Conservation (phyloP, 1,140 invertebrate species). For the Pachypsylla venusta region DNA sequence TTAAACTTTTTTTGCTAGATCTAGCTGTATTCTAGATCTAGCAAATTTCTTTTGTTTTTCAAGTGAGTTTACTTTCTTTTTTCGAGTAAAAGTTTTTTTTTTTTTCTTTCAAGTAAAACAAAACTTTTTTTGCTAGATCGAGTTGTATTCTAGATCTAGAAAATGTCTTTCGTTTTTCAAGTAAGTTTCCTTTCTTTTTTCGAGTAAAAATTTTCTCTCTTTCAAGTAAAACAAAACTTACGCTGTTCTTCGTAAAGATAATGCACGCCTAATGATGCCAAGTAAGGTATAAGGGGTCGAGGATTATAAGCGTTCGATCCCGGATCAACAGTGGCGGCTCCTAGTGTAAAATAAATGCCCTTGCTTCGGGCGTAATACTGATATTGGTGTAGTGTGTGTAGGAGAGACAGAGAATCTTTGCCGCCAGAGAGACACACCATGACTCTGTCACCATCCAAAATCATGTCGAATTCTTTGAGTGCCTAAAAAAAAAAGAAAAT, state of each 20-base stretch:
- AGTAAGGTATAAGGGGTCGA: conserved; percentile 47
- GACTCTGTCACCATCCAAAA: conserved; percentile 63
- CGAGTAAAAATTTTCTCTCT: background rate
- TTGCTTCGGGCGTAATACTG: conserved; percentile 58
- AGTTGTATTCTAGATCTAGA: too few species aligned
- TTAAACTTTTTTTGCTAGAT: background rate
- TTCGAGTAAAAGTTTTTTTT: background rate
- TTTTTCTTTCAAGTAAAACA: too few species aligned
- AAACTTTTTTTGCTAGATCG: background rate
- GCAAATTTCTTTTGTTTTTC: background rate
- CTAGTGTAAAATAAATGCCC: conserved; percentile 58
- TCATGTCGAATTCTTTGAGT: conserved; percentile 70
- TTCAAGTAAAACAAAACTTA: too few species aligned
- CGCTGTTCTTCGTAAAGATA: conserved; percentile 55
- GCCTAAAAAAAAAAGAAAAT: conserved; percentile 37
- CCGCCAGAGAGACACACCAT: conserved; percentile 72
- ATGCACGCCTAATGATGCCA: conserved; percentile 46
- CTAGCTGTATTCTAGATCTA: too few species aligned
- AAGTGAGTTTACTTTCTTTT: conserved; percentile 1
- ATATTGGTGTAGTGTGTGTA: conserved; percentile 73
- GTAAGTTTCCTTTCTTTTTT: background rate
- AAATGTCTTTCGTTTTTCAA: background rate
- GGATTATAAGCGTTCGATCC: conserved; percentile 46
- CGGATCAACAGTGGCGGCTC: conserved; percentile 56
- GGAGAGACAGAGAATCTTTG: conserved; percentile 60